Evolutionary conservation across 2,888 invertebrate species (phyloP), one percentile per base, ranked within the genome.

Genomic region (Leucoma salicis): DNA sequence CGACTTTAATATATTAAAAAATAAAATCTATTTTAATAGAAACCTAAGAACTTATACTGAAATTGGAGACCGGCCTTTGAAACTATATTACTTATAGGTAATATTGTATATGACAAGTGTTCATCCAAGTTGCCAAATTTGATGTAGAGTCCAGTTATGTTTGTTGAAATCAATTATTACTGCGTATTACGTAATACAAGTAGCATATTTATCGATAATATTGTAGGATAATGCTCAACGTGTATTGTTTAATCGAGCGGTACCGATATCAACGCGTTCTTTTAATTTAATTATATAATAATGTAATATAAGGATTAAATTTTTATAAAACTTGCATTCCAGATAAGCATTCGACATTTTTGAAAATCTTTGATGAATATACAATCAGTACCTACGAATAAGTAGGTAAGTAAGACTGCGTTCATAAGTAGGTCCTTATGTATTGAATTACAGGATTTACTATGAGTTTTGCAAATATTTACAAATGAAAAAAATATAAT

Each of bases 61-160:
- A 42, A 49, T 45, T 39, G 2, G 18, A 56, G 42, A 45, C 48
- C 49, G 55, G 38, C 54, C 46, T 53, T 62, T 59, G 58, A 54
- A 57, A 66, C 66, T 63, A 50, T 49, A 50, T n/a, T 50, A 46
- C 54, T 55, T 45, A 54, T 66, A 67, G 62, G 61, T 29, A 13
- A n/a, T 63, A 58, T 56, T 55, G 32, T 49, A 24, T 71, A 75
- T 74, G 73, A 70, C 53, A 71, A 72, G 88, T 86, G 87, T 89
- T 88, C 85, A 86, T 82, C 69, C 76, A 75, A 70, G 84, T 80
- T 89, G 89, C 89, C 89, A 89, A 89, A 89, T 82, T 87, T 73
- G 72, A 64, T 84, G 75, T 88, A 81, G 78, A 78, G 71, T 74
- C 44, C 46, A 45, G 72, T 76, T 14, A 73, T 74, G 67, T 79